Conservation (phyloP, 2,113 vertebrate species). For the Gasterosteus nipponicus region DNA sequence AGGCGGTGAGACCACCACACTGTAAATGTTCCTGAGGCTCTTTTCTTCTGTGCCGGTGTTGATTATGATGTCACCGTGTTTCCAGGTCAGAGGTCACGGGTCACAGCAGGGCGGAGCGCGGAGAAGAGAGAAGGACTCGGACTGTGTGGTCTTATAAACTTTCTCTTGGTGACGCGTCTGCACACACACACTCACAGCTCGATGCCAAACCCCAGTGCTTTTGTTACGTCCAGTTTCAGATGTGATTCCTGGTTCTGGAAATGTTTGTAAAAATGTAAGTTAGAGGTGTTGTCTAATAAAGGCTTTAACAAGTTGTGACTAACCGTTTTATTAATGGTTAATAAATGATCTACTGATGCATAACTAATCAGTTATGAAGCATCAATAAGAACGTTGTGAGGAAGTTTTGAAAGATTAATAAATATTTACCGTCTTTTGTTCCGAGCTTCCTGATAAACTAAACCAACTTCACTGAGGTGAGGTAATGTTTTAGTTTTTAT, state of each 20-base stretch:
- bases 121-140: conserved; percentile 81
- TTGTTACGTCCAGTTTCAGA: conserved; percentile 4
- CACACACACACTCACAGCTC: conserved; percentile 19
- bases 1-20: conserved; percentile 40
- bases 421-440: no score
- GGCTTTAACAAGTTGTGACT: neutral
- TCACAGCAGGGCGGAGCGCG: conserved; percentile 73
- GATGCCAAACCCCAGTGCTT: conserved; percentile 64
- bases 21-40: neutral
- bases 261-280: conserved; percentile 9
- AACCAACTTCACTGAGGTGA: no score
- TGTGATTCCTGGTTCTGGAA: neutral
- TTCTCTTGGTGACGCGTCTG: neutral
- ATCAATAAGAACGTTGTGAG: neutral
- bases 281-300: neutral
- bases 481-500: no score
- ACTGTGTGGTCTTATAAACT: conserved; percentile 83
- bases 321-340: neutral
- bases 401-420: no score
- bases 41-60: neutral
- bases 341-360: neutral
- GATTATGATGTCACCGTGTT: conserved; percentile 19
- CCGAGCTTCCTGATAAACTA: no score
- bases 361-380: neutral
- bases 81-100: conserved; percentile 81